Conservation (phyloP, 1,140 invertebrate genomes). For the Phenacoccus solenopsis region DNA sequence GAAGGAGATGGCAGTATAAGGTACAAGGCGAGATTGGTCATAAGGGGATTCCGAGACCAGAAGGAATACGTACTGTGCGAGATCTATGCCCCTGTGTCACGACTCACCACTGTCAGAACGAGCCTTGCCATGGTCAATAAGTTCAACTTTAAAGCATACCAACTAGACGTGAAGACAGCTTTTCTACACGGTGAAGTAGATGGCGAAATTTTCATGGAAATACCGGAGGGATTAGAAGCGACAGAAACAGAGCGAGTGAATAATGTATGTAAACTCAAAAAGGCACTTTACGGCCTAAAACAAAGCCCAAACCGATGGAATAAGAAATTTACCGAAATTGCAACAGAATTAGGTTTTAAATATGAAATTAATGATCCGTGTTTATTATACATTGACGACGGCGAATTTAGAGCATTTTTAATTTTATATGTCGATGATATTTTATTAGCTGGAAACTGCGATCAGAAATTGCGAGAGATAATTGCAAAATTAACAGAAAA, state of each 20-base stretch:
- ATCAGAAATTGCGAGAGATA: constrained; percentile 26
- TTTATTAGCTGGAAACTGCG: constrained; percentile 21
- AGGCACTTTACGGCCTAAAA: constrained; percentile 31
- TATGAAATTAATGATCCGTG: not conserved
- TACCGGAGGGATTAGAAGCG: constrained; percentile 30
- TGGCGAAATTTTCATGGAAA: constrained; percentile 32
- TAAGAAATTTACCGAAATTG: constrained; percentile 27
- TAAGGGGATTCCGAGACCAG: not conserved
- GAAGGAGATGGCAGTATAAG: not conserved
- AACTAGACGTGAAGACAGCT: constrained; percentile 34
- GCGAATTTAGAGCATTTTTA: constrained; percentile 25
- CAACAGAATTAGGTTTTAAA: not conserved
- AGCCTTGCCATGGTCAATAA: constrained; percentile 29
- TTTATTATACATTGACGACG: not conserved
- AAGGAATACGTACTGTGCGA: not conserved
- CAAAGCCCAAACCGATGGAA: constrained; percentile 30
- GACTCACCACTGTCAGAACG: constrained; percentile 28
- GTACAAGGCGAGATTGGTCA: not conserved
- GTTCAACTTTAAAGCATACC: constrained; percentile 26
- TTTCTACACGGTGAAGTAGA: constrained; percentile 34
- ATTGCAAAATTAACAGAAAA: constrained; percentile 25
- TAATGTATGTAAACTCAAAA: constrained; percentile 29
- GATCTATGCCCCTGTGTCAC: not conserved
- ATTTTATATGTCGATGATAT: constrained; percentile 29
- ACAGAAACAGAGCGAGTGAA: constrained; percentile 11